Evolutionary conservation across 2,888 invertebrate species (phyloP).

Genomic region (Pseudanteris insignis): DNA sequence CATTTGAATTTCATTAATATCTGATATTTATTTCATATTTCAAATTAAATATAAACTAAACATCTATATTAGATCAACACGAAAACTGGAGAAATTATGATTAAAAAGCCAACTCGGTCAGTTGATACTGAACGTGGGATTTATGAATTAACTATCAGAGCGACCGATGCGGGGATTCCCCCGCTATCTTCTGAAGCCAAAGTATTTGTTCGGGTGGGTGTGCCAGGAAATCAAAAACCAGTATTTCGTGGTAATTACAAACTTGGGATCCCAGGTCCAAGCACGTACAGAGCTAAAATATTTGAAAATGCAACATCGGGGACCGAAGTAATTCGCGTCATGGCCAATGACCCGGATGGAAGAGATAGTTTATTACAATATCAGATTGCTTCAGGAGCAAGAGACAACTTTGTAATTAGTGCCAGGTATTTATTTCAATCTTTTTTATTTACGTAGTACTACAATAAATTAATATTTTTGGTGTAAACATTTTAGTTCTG

Average conservation of each 20-base stretch:
- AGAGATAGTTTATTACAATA: conserved; percentile 76
- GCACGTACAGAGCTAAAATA: conserved; percentile 76
- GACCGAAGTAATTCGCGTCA: conserved; percentile 75
- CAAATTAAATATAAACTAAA: no score
- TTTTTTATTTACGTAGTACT: no score
- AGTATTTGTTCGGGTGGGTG: conserved; percentile 78
- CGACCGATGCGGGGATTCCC: conserved; percentile 78
- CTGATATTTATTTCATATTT: no score
- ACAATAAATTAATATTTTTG: no score
- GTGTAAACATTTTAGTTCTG: conserved; percentile 72
- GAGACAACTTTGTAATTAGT: conserved; percentile 81
- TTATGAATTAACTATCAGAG: conserved; percentile 75
- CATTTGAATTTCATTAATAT: no score
- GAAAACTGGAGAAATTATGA: conserved; percentile 76
- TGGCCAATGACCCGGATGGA: conserved; percentile 83
- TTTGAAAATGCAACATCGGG: conserved; percentile 77
- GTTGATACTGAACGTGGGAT: conserved; percentile 80
- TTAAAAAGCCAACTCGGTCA: conserved; percentile 73
- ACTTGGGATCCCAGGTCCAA: conserved; percentile 72
- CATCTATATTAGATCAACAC: conserved; percentile 74
- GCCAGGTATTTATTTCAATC: conserved; percentile 68
- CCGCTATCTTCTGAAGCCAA: conserved; percentile 74
- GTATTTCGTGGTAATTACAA: conserved; percentile 80
- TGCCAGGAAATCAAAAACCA: conserved; percentile 82
- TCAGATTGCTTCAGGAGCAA: conserved; percentile 77